These are phyloP conservation scores for Synanthedon andrenaeformis DNA, from an alignment of 2,888 invertebrate species.

Conservation along the genomic window DNA sequence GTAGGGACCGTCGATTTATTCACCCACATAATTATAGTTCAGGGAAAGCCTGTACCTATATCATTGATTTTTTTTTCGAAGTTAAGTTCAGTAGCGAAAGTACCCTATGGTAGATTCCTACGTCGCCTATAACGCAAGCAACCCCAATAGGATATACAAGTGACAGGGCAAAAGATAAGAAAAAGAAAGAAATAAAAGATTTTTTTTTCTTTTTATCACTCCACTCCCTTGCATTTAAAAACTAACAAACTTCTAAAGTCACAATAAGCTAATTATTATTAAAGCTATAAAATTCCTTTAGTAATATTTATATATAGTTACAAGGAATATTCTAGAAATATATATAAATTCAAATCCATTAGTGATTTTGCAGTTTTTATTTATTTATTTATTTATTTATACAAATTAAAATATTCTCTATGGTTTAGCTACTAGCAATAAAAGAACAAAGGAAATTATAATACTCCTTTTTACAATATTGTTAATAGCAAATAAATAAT, in stretches of 20 bases:
- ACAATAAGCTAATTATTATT: conserved; percentile 16
- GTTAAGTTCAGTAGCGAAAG: no score
- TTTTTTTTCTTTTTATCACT: neutral
- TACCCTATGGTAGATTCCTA: no score
- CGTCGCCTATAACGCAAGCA: no score
- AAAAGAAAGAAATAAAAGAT: neutral
- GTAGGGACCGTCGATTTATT: no score
- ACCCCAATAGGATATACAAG: no score
- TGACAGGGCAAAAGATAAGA: neutral
- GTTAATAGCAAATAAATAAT: conserved; percentile 20
- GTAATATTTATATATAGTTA: conserved; percentile 21
- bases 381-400: conserved; percentile 26
- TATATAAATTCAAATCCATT: conserved; percentile 58
- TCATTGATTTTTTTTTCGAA: no score
- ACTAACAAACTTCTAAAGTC: conserved; percentile 9
- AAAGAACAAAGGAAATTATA: conserved; percentile 26
- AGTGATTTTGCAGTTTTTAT: conserved; percentile 61
- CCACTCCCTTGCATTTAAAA: conserved; percentile 3
- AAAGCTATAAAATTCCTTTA: conserved; percentile 41
- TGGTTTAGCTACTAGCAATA: conserved; percentile 31
- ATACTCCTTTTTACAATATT: conserved; percentile 37
- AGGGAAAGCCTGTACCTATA: no score
- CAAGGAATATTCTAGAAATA: conserved; percentile 29
- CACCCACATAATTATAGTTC: no score
- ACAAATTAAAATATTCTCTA: conserved; percentile 21